Conservation (phyloP, 2,888 invertebrate genomes). For the Sinopyrophorus schimmeli region DNA sequence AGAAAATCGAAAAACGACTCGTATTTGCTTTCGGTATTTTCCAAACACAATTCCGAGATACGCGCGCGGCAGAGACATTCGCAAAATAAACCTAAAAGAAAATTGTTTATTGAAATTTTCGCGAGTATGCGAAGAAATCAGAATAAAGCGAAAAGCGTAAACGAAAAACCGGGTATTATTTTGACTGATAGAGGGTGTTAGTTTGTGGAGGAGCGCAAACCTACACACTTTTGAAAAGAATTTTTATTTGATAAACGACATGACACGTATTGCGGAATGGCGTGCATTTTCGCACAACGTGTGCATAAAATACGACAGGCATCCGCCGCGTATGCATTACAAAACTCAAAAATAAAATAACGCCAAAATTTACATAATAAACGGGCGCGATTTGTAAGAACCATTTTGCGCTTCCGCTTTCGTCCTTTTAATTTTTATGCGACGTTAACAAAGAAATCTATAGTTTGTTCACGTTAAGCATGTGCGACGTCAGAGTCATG, state of each 20-base stretch:
- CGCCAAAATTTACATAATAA: constrained; percentile 27
- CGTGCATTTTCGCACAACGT: constrained; percentile 27
- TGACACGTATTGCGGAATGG: constrained; percentile 26
- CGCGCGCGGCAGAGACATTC: no score
- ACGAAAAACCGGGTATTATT: constrained; percentile 12
- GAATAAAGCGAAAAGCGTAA: constrained; percentile 8
- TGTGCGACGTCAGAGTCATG: no score
- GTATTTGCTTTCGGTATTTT: no score
- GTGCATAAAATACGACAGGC: constrained; percentile 23
- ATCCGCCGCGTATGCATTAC: constrained; percentile 23
- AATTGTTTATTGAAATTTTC: no score
- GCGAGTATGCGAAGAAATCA: no score
- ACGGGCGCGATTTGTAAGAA: constrained; percentile 18
- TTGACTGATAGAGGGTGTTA: constrained; percentile 1
- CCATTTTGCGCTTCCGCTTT: constrained; percentile 8
- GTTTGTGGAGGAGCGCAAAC: background rate
- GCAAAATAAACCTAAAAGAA: no score
- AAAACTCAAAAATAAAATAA: constrained; percentile 24
- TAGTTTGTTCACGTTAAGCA: no score
- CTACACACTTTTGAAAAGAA: constrained; percentile 13
- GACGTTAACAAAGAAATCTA: background rate
- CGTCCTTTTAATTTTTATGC: background rate
- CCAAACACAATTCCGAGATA: no score
- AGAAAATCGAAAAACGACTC: no score
- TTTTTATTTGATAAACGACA: constrained; percentile 26